These are phyloP conservation scores for western clawed frog (Xenopus tropicalis) DNA, from an alignment of 2,113 vertebrate genomes.

Conservation along the genomic window UCB_Xtro_10.0 CM004445.2:40660001-40660500, in stretches of 20 bases:
- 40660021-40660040: not conserved
- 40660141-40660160: conserved; percentile 28
- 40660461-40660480: too few relatives aligned
- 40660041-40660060: conserved; percentile 6
- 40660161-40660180: conserved; percentile 6
- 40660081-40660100: conserved; percentile 27
- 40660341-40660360: too few relatives aligned
- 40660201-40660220: not conserved
- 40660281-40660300: too few relatives aligned
- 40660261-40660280: not conserved
- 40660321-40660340: too few relatives aligned
- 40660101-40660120: conserved; percentile 28
- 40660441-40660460: too few relatives aligned
- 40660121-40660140: conserved; percentile 23
- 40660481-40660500: too few relatives aligned
- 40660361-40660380: too few relatives aligned
- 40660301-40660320: too few relatives aligned
- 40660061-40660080: conserved; percentile 8
- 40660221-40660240: not conserved
- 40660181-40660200: conserved; percentile 1
- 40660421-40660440: too few relatives aligned
- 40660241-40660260: not conserved
- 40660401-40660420: too few relatives aligned
- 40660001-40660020: too few relatives aligned
- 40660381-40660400: too few relatives aligned